Conservation (phyloP, 2,113 vertebrate genomes). For the Fregetta grallaria region DNA sequence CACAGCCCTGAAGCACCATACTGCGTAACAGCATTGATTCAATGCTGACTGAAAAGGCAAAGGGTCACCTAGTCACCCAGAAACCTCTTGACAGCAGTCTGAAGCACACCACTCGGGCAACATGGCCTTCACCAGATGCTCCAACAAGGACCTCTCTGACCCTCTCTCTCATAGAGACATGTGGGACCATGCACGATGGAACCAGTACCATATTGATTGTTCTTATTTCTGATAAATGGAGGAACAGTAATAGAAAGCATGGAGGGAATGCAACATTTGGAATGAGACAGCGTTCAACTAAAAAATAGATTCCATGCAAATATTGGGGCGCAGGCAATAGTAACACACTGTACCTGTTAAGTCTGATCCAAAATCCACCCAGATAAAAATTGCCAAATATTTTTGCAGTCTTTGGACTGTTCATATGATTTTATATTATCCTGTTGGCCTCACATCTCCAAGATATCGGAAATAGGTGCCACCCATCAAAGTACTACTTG, state of each 20-base stretch:
- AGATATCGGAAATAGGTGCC: background rate
- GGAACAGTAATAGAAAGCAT: background rate
- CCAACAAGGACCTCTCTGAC: background rate
- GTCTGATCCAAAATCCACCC: background rate
- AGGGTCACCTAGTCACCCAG: background rate
- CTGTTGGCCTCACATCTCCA: background rate
- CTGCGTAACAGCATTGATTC: rapidly evolving
- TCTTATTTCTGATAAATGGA: background rate
- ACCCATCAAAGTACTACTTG: background rate
- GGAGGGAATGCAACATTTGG: background rate
- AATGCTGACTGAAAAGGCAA: background rate
- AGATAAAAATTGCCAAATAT: background rate
- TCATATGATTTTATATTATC: background rate
- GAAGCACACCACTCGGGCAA: background rate
- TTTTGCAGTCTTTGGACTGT: background rate
- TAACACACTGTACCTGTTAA: background rate
- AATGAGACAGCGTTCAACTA: background rate
- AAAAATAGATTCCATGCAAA: background rate
- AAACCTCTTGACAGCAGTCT: background rate
- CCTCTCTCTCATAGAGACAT: background rate
- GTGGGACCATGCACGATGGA: background rate
- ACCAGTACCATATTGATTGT: rapidly evolving
- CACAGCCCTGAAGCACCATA: background rate
- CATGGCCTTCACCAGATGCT: background rate
- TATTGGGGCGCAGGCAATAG: background rate